Conservation (phyloP, 35 echinoderm and acorn worm genomes). For the Strongylocentrotus purpuratus region DNA sequence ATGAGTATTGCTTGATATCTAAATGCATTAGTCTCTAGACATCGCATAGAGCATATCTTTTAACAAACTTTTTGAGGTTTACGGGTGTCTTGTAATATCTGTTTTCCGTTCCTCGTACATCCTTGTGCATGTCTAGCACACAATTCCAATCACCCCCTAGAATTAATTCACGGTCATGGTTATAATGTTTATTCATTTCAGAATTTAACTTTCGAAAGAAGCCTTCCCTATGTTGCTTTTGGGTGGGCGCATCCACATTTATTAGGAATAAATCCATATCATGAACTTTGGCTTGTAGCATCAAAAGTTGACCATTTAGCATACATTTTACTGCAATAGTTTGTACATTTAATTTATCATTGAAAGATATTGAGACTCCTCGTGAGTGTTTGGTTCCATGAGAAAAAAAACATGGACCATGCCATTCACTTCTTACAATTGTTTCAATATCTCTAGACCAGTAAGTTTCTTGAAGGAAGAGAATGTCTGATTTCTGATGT, state of each 20-base stretch:
- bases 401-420: neutral
- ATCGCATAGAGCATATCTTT: neutral
- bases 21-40: neutral
- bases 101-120: neutral
- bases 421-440: neutral
- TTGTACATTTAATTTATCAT: neutral
- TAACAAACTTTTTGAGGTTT: neutral
- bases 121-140: neutral
- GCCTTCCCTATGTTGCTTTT: neutral
- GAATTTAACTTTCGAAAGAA: neutral
- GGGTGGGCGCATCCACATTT: neutral
- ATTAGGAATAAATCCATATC: neutral
- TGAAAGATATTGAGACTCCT: too few relatives aligned
- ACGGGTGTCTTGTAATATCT: neutral
- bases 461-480: neutral
- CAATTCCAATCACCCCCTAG: neutral
- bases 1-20: too few relatives aligned
- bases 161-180: neutral
- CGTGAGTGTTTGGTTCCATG: too few relatives aligned
- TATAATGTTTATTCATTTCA: neutral
- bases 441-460: neutral
- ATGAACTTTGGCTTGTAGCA: neutral
- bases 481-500: neutral
- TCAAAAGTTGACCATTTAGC: neutral
- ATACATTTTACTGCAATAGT: neutral